phyloP scores from a whole-genome alignment of 2,888 invertebrate species.

The Drosophila ustulata region DNA sequence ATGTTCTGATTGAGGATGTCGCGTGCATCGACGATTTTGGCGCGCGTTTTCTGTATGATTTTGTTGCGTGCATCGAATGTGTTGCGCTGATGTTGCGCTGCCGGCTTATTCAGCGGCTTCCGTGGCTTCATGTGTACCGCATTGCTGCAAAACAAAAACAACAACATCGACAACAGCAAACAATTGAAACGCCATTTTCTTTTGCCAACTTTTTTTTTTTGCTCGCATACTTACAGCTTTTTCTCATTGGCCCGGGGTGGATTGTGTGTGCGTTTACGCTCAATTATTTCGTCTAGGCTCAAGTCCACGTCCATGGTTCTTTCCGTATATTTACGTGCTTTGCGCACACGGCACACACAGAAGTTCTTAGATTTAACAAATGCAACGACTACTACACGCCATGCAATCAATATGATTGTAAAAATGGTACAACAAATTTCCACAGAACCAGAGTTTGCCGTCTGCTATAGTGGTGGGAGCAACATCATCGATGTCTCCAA shows the following conservation, averaged over 20 bases:
- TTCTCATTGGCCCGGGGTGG: conserved; percentile 48
- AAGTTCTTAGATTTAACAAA: conserved; percentile 4
- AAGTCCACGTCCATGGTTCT: conserved; percentile 59
- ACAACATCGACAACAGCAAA: too few species aligned
- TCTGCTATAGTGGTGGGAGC: conserved; percentile 15
- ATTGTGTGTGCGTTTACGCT: conserved; percentile 58
- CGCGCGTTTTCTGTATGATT: conserved; percentile 91
- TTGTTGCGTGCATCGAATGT: conserved; percentile 90
- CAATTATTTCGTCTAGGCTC: conserved; percentile 65
- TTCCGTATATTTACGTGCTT: conserved; percentile 3
- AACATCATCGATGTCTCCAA: background rate
- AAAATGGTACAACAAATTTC: conserved; percentile 1
- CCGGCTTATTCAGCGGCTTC: conserved; percentile 50
- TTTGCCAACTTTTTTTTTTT: conserved; percentile 17
- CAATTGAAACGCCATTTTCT: conserved; percentile 58
- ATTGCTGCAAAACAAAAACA: conserved; percentile 17
- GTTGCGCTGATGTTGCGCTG: conserved; percentile 25
- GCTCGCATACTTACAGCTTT: conserved; percentile 62
- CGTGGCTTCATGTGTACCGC: conserved; percentile 43
- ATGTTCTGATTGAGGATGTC: conserved; percentile 92
- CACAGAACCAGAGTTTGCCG: background rate
- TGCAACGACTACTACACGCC: background rate
- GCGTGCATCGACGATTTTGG: conserved; percentile 91
- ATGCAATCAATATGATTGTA: background rate
- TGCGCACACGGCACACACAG: conserved; percentile 4